Base-by-base conservation (phyloP, 2,888 invertebrate genomes). In the Meliscaeva auricollis region DNA sequence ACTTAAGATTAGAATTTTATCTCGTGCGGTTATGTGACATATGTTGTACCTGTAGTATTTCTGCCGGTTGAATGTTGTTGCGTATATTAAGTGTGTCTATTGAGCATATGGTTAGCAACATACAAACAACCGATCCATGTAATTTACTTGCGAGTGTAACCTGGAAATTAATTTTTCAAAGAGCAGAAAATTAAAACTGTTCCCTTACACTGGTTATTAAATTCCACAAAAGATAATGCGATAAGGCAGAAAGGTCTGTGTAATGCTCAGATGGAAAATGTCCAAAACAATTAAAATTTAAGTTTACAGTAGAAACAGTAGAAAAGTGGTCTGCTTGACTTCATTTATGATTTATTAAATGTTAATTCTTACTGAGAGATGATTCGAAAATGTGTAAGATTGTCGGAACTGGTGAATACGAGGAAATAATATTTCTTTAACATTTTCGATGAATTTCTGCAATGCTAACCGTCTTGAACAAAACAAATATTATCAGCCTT, bases 21-120 rank as follows among this genome's bases (percentile, higher is more conserved):
- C 84, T 85, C 80, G 78, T 81, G 77, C 77, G 52, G 72, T 80
- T 69, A 60, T 4, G 72, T 75, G 60, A 85, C 84, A 85, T 80
- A 85, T 85, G 84, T 69, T 56, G 72, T 85, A 85, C 84, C 80
- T 85, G 84, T 84, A 84, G n/a, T n/a, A n/a, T n/a, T n/a, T 80
- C 50, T 11, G 7, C 20, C 44, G 60, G 3, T 62, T 62, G 54
- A 54, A 56, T 58, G 6, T 60, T 17, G 62, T 68, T 52, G 66
- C 41, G 64, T 62, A 38, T 56, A 20, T 54, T 62, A 66, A 66
- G 35, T 72, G 46, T 77, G 46, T 32, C 68, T 30, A 60, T 11
- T 38, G 78, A 72, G 79, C 84, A 85, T 85, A 85, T 85, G 84
- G 84, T 80, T 85, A 80, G 84, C 80, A 84, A 84, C 84, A 68